Evolutionary conservation across 2,797 vertebrate species (phyloP).

Genomic region (Oophaga sylvatica): DNA sequence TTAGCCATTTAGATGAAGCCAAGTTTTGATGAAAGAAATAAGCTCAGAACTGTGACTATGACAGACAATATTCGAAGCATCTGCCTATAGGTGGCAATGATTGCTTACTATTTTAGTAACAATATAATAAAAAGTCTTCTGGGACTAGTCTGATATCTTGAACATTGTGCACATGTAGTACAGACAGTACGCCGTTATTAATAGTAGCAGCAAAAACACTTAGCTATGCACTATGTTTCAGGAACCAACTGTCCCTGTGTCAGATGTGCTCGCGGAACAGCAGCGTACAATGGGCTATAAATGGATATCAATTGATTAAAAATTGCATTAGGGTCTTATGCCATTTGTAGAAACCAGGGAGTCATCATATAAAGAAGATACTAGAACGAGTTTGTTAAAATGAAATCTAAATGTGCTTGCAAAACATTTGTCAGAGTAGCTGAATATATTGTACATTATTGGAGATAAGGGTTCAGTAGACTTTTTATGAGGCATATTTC

Average conservation of each 20-base stretch:
- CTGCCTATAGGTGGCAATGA: conserved; percentile 19
- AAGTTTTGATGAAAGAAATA: neutral
- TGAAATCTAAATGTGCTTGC: conserved; percentile 3
- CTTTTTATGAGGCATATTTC: neutral
- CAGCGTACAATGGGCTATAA: conserved; percentile 27
- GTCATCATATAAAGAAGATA: conserved; percentile 19
- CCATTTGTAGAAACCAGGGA: conserved; percentile 28
- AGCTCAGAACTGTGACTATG: neutral
- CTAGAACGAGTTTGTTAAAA: neutral
- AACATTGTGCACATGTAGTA: conserved; percentile 26
- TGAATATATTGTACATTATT: conserved; percentile 6
- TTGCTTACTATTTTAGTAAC: neutral
- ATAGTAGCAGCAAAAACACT: conserved; percentile 44
- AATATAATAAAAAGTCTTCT: conserved; percentile 7
- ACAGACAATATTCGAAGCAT: neutral
- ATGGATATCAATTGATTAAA: conserved; percentile 34
- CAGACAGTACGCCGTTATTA: conserved; percentile 37
- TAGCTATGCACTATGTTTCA: conserved; percentile 46
- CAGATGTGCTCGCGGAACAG: conserved; percentile 1
- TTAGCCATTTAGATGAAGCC: neutral
- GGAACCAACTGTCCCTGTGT: conserved; percentile 39
- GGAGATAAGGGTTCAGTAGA: neutral
- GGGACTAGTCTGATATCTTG: conserved; percentile 21
- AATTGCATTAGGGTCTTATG: conserved; percentile 14
- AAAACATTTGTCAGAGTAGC: neutral